Evolutionary conservation across 2,113 vertebrate species (phyloP).

Genomic region (Cichladusa arquata): DNA sequence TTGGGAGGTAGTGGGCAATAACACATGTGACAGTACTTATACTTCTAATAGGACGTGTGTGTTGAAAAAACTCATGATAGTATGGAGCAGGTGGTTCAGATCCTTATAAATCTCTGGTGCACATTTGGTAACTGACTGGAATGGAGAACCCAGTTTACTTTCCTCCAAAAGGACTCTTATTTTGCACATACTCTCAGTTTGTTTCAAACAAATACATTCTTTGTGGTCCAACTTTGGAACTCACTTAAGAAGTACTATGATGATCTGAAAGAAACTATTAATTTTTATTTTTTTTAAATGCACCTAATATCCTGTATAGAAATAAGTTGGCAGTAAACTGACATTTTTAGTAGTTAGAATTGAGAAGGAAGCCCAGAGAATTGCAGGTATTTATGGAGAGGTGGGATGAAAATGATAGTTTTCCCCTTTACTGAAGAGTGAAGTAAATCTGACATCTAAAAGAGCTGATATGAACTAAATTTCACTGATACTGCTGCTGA

Average conservation of each 20-base stretch:
- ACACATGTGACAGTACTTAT: neutral
- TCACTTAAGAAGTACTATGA: neutral
- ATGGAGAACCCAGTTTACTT: neutral
- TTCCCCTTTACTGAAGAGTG: neutral
- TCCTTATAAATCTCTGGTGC: neutral
- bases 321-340: neutral
- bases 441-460: neutral
- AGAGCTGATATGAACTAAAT: neutral
- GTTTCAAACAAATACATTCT: rapidly evolving
- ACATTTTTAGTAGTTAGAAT: neutral
- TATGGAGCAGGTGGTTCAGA: neutral
- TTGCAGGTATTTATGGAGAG: neutral
- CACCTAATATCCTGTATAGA: neutral
- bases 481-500: neutral
- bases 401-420: neutral
- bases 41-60: neutral
- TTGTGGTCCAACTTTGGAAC: neutral
- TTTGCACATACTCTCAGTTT: neutral
- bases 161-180: neutral
- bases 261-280: neutral
- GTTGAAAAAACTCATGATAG: neutral
- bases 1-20: neutral
- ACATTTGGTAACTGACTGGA: neutral
- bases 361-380: neutral
- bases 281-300: neutral